Percentiles rank a stretch among this genome's conserved stretches.
Conservation (phyloP, 2,797 vertebrate genomes). For the Hoplostethus mediterraneus region DNA sequence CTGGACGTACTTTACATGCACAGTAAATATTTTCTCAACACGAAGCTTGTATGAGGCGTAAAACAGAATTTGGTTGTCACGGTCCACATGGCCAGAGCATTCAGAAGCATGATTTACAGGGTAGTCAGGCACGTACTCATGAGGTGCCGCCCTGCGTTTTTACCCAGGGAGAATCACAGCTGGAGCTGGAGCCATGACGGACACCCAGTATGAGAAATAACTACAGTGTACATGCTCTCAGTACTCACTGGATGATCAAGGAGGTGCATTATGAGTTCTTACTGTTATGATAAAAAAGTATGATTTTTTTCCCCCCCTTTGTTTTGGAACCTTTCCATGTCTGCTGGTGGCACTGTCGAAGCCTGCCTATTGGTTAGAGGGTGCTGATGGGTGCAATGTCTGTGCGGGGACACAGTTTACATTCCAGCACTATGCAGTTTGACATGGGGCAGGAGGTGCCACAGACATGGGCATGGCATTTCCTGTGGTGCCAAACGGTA, state of each 20-base stretch:
- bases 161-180: slow-evolving; percentile 66
- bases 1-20: slow-evolving; percentile 67
- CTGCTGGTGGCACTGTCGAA: slow-evolving; percentile 60
- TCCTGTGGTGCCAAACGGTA: slow-evolving; percentile 45
- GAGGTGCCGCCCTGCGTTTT: slow-evolving; percentile 46
- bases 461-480: slow-evolving; percentile 45
- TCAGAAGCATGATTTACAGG: slow-evolving; percentile 58
- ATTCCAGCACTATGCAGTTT: slow-evolving; percentile 61
- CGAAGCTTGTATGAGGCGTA: slow-evolving; percentile 55
- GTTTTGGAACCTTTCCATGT: slow-evolving; percentile 30
- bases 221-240: not conserved
- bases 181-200: slow-evolving; percentile 36
- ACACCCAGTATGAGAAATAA: not conserved
- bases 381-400: slow-evolving; percentile 41
- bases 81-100: slow-evolving; percentile 43
- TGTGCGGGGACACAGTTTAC: slow-evolving; percentile 58
- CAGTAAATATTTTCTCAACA: slow-evolving; percentile 78
- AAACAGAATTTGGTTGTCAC: slow-evolving; percentile 60
- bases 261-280: not conserved
- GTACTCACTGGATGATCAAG: not conserved
- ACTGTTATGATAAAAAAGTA: not conserved
- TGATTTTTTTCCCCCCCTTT: slow-evolving; percentile 10
- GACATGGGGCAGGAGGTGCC: slow-evolving; percentile 48
- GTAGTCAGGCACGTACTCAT: slow-evolving; percentile 35
- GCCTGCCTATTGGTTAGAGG: slow-evolving; percentile 36